These are phyloP conservation scores for Distichodus sexfasciatus DNA, from an alignment of 2,797 vertebrate genomes.

Conservation along the genomic window DNA sequence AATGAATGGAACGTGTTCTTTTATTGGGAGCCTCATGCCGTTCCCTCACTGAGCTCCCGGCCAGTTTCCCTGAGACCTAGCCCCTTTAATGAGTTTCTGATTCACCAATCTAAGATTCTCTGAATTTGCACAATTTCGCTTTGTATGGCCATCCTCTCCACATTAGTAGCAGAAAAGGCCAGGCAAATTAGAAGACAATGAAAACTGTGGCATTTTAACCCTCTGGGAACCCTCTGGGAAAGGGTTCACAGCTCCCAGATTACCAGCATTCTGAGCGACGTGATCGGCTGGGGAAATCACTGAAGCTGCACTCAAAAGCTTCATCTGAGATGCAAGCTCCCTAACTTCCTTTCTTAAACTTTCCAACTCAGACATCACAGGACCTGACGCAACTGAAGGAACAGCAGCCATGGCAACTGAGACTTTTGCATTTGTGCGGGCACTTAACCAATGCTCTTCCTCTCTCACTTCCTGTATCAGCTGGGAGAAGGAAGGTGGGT, in stretches of 20 bases:
- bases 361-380: not conserved
- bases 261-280: no score
- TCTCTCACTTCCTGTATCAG: not conserved
- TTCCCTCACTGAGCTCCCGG: conserved; percentile 1
- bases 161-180: conserved; percentile 39
- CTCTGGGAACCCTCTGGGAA: no score
- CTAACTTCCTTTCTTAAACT: not conserved
- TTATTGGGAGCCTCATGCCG: not conserved
- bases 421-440: not conserved
- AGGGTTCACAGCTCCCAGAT: no score
- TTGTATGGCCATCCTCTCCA: conserved; percentile 45
- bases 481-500: not conserved
- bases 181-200: not conserved
- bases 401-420: not conserved
- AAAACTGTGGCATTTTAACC: no score
- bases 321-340: not conserved
- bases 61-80: not conserved
- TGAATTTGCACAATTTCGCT: not conserved
- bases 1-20: no score
- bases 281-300: not conserved
- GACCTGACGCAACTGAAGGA: not conserved
- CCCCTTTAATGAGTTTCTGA: conserved; percentile 20
- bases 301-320: not conserved
- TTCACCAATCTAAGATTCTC: conserved; percentile 40
- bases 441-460: not conserved